Percentiles rank a stretch among this genome's conserved stretches.
phyloP scores from a whole-genome alignment of 2,113 vertebrate species.

The Tringa solitaria region DNA sequence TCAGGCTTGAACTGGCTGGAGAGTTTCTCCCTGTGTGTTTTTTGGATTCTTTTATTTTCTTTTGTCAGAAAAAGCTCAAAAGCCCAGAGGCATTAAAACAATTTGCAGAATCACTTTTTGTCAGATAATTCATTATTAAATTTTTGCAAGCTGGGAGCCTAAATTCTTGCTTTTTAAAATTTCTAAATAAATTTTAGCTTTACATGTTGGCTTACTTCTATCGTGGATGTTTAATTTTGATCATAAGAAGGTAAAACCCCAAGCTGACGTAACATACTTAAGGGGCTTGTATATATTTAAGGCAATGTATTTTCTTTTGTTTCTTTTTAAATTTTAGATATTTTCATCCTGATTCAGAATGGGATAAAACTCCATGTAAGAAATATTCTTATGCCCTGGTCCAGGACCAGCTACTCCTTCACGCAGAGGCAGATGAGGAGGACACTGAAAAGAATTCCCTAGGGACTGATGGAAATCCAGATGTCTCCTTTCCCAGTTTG shows the following conservation, averaged over 20 bases:
- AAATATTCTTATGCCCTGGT: neutral
- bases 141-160: neutral
- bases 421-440: accelerated
- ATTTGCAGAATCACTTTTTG: neutral
- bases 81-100: neutral
- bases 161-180: neutral
- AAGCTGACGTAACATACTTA: neutral
- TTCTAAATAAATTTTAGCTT: neutral
- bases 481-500: neutral
- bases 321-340: neutral
- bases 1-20: neutral
- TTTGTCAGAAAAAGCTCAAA: neutral
- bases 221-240: neutral
- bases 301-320: neutral
- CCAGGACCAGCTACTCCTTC: neutral
- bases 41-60: neutral
- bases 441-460: neutral
- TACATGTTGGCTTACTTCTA: neutral
- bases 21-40: neutral
- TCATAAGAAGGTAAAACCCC: neutral
- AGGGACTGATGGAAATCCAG: accelerated
- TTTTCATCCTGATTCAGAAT: neutral
- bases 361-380: neutral
- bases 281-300: neutral
- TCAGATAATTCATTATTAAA: neutral